Base-by-base conservation (phyloP, 2,113 vertebrate species). In the Tragelaphus scriptus region DNA sequence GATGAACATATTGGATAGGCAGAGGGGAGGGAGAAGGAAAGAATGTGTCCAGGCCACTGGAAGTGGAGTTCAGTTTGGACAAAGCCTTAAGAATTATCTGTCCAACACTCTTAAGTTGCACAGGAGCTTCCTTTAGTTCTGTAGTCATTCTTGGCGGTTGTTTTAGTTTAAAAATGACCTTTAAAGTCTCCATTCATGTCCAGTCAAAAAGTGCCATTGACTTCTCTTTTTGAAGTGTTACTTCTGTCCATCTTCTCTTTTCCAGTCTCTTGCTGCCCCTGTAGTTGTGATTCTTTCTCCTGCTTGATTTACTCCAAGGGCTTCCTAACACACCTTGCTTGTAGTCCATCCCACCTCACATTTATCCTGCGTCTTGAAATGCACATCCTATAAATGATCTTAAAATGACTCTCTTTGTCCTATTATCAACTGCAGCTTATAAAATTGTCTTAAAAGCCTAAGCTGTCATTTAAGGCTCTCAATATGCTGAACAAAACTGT, bases 401-500 rank as follows among this genome's bases (percentile, higher is more conserved):
- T 91, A 58, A 94, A 95, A 87, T 36, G 51, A 86, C 44, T 96
- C 86, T 86, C 71, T 95, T 58, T 28, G 68, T 81, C 80, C n/a
- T 28, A 3, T 58, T 28, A 84, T 85, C 89, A 81, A 32, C 44
- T 2, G 26, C 36, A 75, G 65, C 44, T 87, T 86, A 47, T 26
- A 93, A 95, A 96, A 96, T 81, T 95, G 84, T 87, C 82, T 85
- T 96, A 94, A 95, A 95, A 95, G 84, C 84, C n/a, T 90, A 59
- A 2, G 25, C 32, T 96, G 82, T 91, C 36, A 36, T 82, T 87
- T 82, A 80, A 91, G 47, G 47, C 53, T 93, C 47, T 96, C 85
- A 32, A 26, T 21, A 87, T 53, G 12, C 40, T 95, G 68, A 85
- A 40, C 23, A 59, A 84, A 94, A 91, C 79, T 90, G 7, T 90